Percentiles rank a stretch among this genome's conserved stretches.
Conservation (phyloP, 1,140 invertebrate species). For the Drosophila tropicalis region DNA sequence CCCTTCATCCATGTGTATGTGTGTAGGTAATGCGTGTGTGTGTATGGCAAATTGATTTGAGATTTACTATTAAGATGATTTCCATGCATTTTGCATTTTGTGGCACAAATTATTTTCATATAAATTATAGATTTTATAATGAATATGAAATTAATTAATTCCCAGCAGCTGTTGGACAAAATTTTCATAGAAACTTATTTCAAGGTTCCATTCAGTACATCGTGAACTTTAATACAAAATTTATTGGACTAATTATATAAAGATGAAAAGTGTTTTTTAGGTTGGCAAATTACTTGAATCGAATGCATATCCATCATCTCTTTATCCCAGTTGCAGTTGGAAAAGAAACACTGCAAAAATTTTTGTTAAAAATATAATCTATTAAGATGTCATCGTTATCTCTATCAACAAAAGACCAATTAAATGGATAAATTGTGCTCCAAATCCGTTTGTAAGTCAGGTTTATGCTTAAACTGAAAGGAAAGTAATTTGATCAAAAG, state of each 20-base stretch:
- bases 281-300: too few species aligned
- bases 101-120: constrained; percentile 71
- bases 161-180: constrained; percentile 33
- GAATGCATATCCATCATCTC: too few species aligned
- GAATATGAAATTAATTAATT: constrained; percentile 75
- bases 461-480: not conserved
- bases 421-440: too few species aligned
- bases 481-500: constrained; percentile 53
- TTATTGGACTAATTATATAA: not conserved
- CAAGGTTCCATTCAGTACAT: not conserved
- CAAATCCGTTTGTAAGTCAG: not conserved
- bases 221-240: constrained; percentile 2
- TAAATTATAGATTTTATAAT: constrained; percentile 75
- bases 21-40: constrained; percentile 2
- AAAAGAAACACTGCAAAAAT: too few species aligned
- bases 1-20: constrained; percentile 23
- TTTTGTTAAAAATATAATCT: too few species aligned
- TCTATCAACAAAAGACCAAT: too few species aligned
- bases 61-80: constrained; percentile 63
- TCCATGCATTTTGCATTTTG: constrained; percentile 56
- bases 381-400: too few species aligned
- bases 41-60: constrained; percentile 56
- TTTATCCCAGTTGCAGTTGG: too few species aligned
- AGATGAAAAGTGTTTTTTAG: too few species aligned
- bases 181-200: constrained; percentile 45